Percentiles rank a stretch among this genome's conserved stretches.
Evolutionary conservation across 2,113 vertebrate genomes (phyloP).

Genomic region (Oophaga pumilio): DNA sequence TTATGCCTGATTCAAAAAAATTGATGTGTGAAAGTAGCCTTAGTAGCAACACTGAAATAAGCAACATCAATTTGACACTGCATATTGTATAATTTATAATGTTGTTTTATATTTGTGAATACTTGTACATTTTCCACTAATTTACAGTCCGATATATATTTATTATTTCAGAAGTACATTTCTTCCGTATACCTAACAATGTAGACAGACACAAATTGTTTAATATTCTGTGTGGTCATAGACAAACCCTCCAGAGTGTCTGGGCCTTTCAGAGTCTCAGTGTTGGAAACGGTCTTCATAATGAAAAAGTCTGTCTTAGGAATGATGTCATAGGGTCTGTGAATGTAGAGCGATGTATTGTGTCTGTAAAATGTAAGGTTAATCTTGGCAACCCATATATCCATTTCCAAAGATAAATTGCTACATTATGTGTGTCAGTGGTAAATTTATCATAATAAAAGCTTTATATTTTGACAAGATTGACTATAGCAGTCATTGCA

Average conservation of each 20-base stretch:
- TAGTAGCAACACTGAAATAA: too few species aligned
- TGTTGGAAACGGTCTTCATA: conserved; percentile 27
- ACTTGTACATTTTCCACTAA: background rate
- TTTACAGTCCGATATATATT: conserved; percentile 5
- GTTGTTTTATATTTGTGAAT: background rate
- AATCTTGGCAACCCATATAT: conserved; percentile 34
- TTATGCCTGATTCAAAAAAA: too few species aligned
- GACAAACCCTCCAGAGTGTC: conserved; percentile 37
- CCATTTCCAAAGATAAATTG: conserved; percentile 35
- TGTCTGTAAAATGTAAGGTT: conserved; percentile 43
- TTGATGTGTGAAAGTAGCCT: too few species aligned
- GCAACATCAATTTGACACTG: background rate
- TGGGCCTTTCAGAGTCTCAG: conserved; percentile 12
- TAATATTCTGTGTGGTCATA: conserved; percentile 22
- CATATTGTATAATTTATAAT: background rate
- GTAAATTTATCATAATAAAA: conserved; percentile 38
- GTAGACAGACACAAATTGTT: background rate
- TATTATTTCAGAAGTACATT: conserved; percentile 12
- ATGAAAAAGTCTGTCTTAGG: conserved; percentile 7
- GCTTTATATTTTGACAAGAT: conserved; percentile 23
- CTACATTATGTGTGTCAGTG: conserved; percentile 18
- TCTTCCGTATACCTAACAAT: conserved; percentile 4
- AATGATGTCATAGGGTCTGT: conserved; percentile 35
- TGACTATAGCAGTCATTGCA: background rate
- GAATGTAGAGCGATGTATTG: conserved; percentile 17